Evolutionary conservation across 2,888 invertebrate species (phyloP).

Genomic region (Dorcus parallelipipedus): DNA sequence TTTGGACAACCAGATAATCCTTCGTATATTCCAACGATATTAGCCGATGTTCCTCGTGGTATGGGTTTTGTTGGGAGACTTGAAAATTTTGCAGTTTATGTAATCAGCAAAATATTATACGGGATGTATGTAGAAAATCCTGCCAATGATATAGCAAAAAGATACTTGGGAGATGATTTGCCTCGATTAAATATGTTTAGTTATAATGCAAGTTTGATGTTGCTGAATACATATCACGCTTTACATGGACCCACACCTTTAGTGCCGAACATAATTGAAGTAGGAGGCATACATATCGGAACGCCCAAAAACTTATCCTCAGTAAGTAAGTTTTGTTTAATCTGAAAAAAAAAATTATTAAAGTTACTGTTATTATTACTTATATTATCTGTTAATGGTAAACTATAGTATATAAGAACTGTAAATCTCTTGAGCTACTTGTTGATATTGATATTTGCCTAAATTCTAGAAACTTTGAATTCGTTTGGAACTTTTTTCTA

Average conservation of each 20-base stretch:
- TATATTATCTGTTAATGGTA: too few species aligned
- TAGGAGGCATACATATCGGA: constrained; percentile 54
- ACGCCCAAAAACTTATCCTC: constrained; percentile 29
- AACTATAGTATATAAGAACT: too few species aligned
- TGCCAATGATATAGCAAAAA: constrained; percentile 6
- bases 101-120: not conserved
- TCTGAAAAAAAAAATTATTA: too few species aligned
- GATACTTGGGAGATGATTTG: constrained; percentile 30
- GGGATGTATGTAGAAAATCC: not conserved
- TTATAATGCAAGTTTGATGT: constrained; percentile 48
- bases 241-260: constrained; percentile 48
- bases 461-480: too few species aligned
- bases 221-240: constrained; percentile 51
- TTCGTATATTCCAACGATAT: constrained; percentile 48
- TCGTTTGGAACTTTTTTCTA: too few species aligned
- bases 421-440: too few species aligned
- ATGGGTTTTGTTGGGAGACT: constrained; percentile 28
- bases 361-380: too few species aligned
- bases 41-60: constrained; percentile 33
- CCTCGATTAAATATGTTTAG: constrained; percentile 43
- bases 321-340: constrained; percentile 20
- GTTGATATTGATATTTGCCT: too few species aligned
- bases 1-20: constrained; percentile 51
- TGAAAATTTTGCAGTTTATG: constrained; percentile 25
- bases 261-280: constrained; percentile 52